Evolutionary conservation across 2,888 invertebrate genomes (phyloP), one percentile per base, ranked within the genome.

Genomic region (Xestia xanthographa): DNA sequence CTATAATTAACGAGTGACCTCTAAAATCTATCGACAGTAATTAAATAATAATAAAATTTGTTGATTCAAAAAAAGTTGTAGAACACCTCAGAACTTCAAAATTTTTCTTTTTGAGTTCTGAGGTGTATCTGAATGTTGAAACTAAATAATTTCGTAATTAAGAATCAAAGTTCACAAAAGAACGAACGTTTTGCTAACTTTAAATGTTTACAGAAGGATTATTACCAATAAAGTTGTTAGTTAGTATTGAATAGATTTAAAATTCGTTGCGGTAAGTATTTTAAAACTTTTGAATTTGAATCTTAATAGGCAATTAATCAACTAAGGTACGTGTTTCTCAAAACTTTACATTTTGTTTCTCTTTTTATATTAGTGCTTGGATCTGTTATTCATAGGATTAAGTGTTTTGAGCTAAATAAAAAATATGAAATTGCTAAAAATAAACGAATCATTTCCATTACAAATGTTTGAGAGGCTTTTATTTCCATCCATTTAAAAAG

Each of bases 21-120:
- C 53, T 38, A 72, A 79, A 45, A 72, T 53, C 2, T 38, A 5
- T 50, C 41, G 41, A 62, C 58, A n/a, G 14, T 73, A 75, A 73
- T 82, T 66, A 75, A 68, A 60, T 70, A 70, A 56, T 67, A 66
- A 75, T 83, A 70, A 60, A 77, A 75, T 85, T 56, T 38, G 50
- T 71, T 58, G 72, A 69, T 43, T 66, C 66, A 73, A 74, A 38
- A 38, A 53, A 83, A 74, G 48, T 75, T 69, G n/a, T 41, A 38
- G 34, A 76, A 75, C 63, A 68, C 72, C 60, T 53, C 38, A 45
- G 45, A 71, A 69, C 34, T 29, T 29, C 50, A 17, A 22, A 82
- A n/a, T n/a, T n/a, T n/a, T n/a, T n/a, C n/a, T n/a, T n/a, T n/a
- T n/a, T n/a, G n/a, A n/a, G n/a, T n/a, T n/a, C n/a, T n/a, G n/a